Percentiles rank a stretch among this genome's conserved stretches.
Evolutionary conservation across 2,113 vertebrate genomes (phyloP).

Genomic region (Sylvilagus bachmani): DNA sequence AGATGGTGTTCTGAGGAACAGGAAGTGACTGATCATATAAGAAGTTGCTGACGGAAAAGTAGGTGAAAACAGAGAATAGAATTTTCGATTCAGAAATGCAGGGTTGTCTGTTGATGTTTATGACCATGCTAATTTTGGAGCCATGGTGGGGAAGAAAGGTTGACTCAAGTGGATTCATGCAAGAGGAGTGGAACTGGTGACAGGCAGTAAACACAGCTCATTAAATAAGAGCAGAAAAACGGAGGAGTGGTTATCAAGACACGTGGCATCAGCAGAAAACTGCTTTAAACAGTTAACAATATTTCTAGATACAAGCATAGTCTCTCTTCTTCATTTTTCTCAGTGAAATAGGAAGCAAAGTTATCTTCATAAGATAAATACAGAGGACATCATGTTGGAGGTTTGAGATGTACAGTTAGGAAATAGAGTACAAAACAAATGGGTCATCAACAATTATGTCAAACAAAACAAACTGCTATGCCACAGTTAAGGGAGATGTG

Average conservation of each 20-base stretch:
- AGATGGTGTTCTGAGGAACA: background rate
- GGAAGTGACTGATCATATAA: background rate
- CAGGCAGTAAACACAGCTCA: background rate
- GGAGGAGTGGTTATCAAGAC: background rate
- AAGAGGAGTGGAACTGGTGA: background rate
- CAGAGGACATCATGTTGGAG: background rate
- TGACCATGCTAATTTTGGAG: background rate
- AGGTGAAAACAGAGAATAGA: background rate
- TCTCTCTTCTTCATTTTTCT: background rate
- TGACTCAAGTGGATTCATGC: background rate
- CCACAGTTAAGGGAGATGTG: background rate
- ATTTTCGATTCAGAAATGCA: background rate
- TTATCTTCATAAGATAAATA: background rate
- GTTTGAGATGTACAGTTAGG: background rate
- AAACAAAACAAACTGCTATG: accelerated
- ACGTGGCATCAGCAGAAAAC: background rate
- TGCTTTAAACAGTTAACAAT: background rate
- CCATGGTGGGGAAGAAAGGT: background rate
- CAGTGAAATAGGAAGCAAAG: background rate
- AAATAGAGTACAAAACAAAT: background rate
- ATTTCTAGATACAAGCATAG: background rate
- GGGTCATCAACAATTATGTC: background rate
- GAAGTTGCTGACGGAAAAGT: background rate
- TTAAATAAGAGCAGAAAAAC: background rate
- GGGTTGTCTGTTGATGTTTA: background rate